Evolutionary conservation across 2,113 vertebrate genomes (phyloP), one percentile per base, ranked within the genome.

Genomic region (Clinocottus analis): DNA sequence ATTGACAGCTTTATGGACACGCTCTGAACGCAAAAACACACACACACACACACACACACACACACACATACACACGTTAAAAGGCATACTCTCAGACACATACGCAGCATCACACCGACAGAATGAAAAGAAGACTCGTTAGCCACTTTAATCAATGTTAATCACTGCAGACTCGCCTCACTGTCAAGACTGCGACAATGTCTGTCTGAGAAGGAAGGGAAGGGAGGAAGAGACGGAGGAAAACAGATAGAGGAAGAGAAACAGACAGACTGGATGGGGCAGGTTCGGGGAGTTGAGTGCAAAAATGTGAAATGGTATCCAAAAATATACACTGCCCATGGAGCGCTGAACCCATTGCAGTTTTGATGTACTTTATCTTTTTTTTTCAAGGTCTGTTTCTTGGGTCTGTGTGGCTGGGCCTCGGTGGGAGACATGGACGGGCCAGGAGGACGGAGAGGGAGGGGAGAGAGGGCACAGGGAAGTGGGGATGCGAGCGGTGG

Each of bases 81-180:
- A 37, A 58, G 23, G 7, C 53, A 41, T 53, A 64, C 59, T 17
- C 35, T 2, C 66, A 47, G n/a, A 61, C 45, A 63, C 63, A 43
- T 60, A 63, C 51, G 45, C 23, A 49, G 2, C 25, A n/a, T 47
- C 78, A 75, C 82, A 53, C 72, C 77, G 47, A 39, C 85, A 69
- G 75, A 89, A 88, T 69, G 33, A 86, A 85, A 92, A 83, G 80
- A 23, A 89, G 90, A 90, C 88, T 89, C 47, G 87, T 92, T 93
- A 92, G 83, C 86, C 80, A 79, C 85, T 93, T 93, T 92, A 94
- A 94, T 94, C 92, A 88, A 91, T 88, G 91, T 90, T 94, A 94
- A 95, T 94, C 92, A 92, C 89, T 90, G 90, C 91, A 89, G 86
- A 87, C 90, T 88, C 75, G 77, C 75, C 72, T 87, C 79, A 77